A percentile compares a stretch with the other conserved stretches of the same genome.
Evolutionary conservation across 2,113 vertebrate genomes (phyloP).

Genomic region (Clinocottus analis): DNA sequence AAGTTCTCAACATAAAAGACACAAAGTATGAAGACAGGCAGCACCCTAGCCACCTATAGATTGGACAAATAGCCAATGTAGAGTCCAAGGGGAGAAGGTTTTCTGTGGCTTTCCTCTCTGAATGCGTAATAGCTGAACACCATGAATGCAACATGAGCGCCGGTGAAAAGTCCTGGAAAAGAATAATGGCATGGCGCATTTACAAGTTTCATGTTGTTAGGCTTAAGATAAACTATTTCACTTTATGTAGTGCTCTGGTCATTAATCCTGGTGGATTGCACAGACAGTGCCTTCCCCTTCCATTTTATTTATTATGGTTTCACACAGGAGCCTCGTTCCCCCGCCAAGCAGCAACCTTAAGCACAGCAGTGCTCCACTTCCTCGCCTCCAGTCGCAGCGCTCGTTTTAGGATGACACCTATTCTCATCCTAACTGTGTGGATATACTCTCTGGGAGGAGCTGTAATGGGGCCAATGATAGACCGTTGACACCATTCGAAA

Average conservation of each 20-base stretch:
- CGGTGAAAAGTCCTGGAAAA: slow-evolving; percentile 39
- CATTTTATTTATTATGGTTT: slow-evolving; percentile 65
- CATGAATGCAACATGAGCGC: slow-evolving; percentile 62
- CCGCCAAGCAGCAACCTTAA: slow-evolving; percentile 46
- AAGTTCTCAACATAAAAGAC: slow-evolving; percentile 56
- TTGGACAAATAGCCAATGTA: slow-evolving; percentile 47
- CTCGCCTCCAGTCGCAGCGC: slow-evolving; percentile 8
- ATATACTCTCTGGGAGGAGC: slow-evolving; percentile 11
- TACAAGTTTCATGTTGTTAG: slow-evolving; percentile 75
- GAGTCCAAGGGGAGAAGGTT: slow-evolving; percentile 27
- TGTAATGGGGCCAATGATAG: slow-evolving; percentile 24
- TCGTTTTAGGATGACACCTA: slow-evolving; percentile 28
- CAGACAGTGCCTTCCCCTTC: slow-evolving; percentile 54
- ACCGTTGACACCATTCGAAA: slow-evolving; percentile 18
- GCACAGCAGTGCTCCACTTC: slow-evolving; percentile 27
- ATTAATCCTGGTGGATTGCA: slow-evolving; percentile 71
- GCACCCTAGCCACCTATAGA: slow-evolving; percentile 44
- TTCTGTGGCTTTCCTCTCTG: slow-evolving; percentile 26
- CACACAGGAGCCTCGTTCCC: slow-evolving; percentile 43
- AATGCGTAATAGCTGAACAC: slow-evolving; percentile 49
- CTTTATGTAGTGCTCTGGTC: slow-evolving; percentile 70
- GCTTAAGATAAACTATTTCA: slow-evolving; percentile 75
- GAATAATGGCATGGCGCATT: slow-evolving; percentile 67
- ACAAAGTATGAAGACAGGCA: slow-evolving; percentile 53
- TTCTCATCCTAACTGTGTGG: slow-evolving; percentile 25